phyloP scores from a whole-genome alignment of 2,888 invertebrate genomes.

The Ptychoptera albimana region DNA sequence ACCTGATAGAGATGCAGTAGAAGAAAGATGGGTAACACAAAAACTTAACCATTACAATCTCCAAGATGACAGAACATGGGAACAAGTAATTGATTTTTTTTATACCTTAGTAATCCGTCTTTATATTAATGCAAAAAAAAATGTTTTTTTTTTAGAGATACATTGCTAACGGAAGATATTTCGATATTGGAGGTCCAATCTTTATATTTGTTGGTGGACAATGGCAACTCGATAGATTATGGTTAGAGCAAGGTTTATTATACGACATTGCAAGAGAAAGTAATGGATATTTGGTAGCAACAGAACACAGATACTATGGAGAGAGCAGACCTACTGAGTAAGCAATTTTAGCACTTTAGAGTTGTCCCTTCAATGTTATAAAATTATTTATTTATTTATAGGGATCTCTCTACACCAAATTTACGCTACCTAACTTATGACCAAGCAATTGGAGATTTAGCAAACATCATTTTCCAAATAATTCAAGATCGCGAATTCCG shows the following conservation, averaged over 20 bases:
- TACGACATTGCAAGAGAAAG: conserved; percentile 34
- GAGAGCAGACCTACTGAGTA: conserved; percentile 45
- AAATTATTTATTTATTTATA: too few species aligned
- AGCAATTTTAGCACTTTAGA: conserved; percentile 22
- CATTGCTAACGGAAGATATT: conserved; percentile 27
- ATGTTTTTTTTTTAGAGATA: conserved; percentile 26
- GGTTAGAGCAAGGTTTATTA: conserved; percentile 39
- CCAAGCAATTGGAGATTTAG: conserved; percentile 50
- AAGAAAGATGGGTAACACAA: conserved; percentile 34
- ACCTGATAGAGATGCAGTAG: conserved; percentile 14
- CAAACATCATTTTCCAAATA: conserved; percentile 36
- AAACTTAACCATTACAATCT: conserved; percentile 40
- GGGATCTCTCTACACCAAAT: conserved; percentile 38
- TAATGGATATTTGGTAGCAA: conserved; percentile 43
- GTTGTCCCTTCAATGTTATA: conserved; percentile 35
- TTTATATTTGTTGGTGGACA: conserved; percentile 54
- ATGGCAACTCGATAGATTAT: conserved; percentile 40
- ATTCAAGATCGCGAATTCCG: conserved; percentile 24
- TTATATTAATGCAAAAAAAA: background rate
- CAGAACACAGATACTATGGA: conserved; percentile 65
- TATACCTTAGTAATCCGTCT: background rate
- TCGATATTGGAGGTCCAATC: conserved; percentile 33
- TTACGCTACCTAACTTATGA: conserved; percentile 44
- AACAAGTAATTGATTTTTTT: conserved; percentile 26
- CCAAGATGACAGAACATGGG: conserved; percentile 35